A percentile compares a stretch with the other conserved stretches of the same genome.
phyloP scores from a whole-genome alignment of 1,140 invertebrate genomes.

The Drosophila chauvacae region DNA sequence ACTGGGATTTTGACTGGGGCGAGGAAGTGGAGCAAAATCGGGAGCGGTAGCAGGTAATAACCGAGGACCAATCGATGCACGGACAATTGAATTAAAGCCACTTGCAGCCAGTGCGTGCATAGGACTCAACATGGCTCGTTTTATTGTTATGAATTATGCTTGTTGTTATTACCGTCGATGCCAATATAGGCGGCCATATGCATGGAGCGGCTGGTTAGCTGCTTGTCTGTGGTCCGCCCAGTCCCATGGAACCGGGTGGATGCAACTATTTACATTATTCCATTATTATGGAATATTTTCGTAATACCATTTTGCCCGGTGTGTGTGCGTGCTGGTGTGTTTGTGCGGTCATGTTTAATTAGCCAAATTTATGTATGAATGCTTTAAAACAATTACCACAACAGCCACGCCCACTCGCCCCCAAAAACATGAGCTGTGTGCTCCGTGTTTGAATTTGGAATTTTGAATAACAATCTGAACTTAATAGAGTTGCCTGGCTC shows the following conservation, averaged over 20 bases:
- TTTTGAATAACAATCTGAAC: conserved; percentile 42
- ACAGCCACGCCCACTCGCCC: conserved; percentile 20
- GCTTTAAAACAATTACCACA: conserved; percentile 73
- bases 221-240: conserved; percentile 22
- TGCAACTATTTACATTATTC: conserved; percentile 70
- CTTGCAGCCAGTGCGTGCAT: conserved; percentile 30
- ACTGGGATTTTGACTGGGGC: background rate
- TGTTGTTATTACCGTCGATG: conserved; percentile 24
- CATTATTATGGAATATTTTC: conserved; percentile 66
- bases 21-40: background rate
- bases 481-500: conserved; percentile 46
- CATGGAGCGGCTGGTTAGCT: conserved; percentile 11
- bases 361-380: conserved; percentile 75
- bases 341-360: conserved; percentile 70
- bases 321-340: conserved; percentile 8
- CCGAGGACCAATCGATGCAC: conserved; percentile 41
- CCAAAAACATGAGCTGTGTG: conserved; percentile 19
- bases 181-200: conserved; percentile 21
- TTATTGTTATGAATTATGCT: conserved; percentile 48
- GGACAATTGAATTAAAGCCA: conserved; percentile 53
- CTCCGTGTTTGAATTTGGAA: conserved; percentile 24
- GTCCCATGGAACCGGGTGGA: conserved; percentile 4
- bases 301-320: conserved; percentile 44
- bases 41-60: conserved; percentile 35
- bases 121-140: conserved; percentile 9